A percentile compares a stretch with the other conserved stretches of the same genome.
Evolutionary conservation across 2,113 vertebrate genomes (phyloP).

Genomic region (Oxyura jamaicensis): DNA sequence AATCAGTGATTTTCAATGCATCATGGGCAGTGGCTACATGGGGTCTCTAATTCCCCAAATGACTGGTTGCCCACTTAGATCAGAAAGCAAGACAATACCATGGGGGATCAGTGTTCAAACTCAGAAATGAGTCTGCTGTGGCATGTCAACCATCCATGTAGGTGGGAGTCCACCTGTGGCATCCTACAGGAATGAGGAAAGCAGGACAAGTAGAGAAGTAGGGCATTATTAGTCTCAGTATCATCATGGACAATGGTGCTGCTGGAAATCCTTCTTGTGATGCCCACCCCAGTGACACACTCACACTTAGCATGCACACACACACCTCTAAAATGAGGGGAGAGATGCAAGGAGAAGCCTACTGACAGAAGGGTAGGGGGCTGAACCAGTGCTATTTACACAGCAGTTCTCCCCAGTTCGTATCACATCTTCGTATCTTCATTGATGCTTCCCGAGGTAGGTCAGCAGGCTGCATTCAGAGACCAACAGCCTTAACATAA

Average conservation of each 20-base stretch:
- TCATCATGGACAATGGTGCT: not conserved
- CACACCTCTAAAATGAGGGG: rapidly evolving
- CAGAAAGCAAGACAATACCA: not conserved
- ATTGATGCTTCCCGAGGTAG: no score
- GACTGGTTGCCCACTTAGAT: not conserved
- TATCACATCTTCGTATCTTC: not conserved
- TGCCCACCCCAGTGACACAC: not conserved
- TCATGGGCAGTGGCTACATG: not conserved
- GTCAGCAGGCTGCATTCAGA: not conserved
- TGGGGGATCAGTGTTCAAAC: not conserved
- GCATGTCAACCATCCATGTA: not conserved
- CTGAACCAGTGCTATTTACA: not conserved
- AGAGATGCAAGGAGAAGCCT: not conserved
- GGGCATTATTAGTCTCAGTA: rapidly evolving
- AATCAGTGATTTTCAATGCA: not conserved
- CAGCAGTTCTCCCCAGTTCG: not conserved
- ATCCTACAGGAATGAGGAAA: not conserved
- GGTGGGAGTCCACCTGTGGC: rapidly evolving
- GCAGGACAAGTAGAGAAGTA: not conserved
- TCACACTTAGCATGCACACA: rapidly evolving
- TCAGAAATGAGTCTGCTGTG: not conserved
- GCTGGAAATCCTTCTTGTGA: not conserved
- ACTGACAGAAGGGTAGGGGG: not conserved
- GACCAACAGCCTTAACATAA: not conserved
- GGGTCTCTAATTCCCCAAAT: not conserved